These are phyloP conservation scores for Sphaerodactylus townsendi DNA, from an alignment of 2,113 vertebrate species.

Conservation along the genomic window DNA sequence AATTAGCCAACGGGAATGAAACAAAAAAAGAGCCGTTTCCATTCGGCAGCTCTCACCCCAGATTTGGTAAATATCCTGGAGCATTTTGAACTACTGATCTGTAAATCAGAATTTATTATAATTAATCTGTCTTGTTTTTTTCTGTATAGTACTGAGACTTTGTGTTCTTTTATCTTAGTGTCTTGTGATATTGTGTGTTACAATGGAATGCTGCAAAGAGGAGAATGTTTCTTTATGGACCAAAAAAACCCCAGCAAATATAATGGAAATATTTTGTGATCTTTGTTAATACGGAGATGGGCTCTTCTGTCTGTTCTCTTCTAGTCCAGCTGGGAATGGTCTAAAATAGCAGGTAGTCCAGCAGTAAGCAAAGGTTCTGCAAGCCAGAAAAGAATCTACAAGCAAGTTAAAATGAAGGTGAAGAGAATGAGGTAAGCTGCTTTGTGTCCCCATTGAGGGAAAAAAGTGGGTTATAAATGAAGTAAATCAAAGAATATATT, in stretches of 20 bases:
- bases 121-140: background rate
- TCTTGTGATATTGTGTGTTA: background rate
- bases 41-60: background rate
- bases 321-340: background rate
- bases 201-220: background rate
- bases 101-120: constrained; percentile 7
- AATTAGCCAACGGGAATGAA: constrained; percentile 24
- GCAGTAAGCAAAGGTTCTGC: too few relatives aligned
- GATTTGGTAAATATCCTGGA: constrained; percentile 17
- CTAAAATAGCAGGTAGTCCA: background rate
- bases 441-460: too few relatives aligned
- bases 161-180: background rate
- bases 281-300: background rate
- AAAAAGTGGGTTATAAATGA: too few relatives aligned
- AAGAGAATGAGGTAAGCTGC: too few relatives aligned
- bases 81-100: constrained; percentile 3
- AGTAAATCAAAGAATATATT: too few relatives aligned
- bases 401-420: too few relatives aligned
- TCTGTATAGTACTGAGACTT: background rate
- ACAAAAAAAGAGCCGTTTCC: background rate
- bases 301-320: background rate
- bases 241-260: background rate
- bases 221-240: background rate
- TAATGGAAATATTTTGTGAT: background rate
- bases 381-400: too few relatives aligned